A percentile compares a stretch with the other conserved stretches of the same genome.
Conservation (phyloP, 2,113 vertebrate species). For the Callipepla squamata region DNA sequence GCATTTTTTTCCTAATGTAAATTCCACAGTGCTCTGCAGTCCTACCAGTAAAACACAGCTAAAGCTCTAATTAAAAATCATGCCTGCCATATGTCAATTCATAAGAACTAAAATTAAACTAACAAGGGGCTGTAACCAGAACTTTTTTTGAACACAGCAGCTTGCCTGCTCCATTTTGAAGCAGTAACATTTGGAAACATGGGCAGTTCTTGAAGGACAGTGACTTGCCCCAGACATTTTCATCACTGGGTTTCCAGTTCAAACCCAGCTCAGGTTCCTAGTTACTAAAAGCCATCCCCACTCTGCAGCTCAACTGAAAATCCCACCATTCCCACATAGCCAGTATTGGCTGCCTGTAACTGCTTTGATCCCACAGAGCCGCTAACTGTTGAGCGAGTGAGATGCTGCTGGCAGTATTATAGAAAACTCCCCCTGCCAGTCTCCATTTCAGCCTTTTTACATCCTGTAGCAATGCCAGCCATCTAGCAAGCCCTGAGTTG, state of each 20-base stretch:
- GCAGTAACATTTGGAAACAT: neutral
- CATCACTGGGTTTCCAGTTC: neutral
- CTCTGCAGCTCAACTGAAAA: neutral
- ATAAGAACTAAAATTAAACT: conserved; percentile 70
- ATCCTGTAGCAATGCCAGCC: neutral
- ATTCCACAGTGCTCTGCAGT: conserved; percentile 64
- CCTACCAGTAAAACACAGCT: conserved; percentile 58
- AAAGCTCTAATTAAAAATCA: conserved; percentile 67
- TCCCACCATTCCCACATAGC: neutral
- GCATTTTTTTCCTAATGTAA: conserved; percentile 66
- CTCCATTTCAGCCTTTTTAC: conserved; percentile 6
- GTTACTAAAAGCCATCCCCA: neutral
- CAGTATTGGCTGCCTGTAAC: neutral
- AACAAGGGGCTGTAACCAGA: conserved; percentile 61
- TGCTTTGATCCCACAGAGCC: neutral
- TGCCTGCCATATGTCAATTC: conserved; percentile 70
- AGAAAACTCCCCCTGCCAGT: neutral
- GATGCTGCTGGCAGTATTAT: neutral
- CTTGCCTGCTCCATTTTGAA: conserved; percentile 29
- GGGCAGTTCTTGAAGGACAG: neutral
- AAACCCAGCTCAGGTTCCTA: neutral
- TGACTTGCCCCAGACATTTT: neutral
- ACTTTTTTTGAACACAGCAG: conserved; percentile 44
- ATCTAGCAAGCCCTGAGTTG: neutral
- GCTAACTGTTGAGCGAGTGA: neutral